phyloP scores from a whole-genome alignment of 2,113 vertebrate species.

The Sorex araneus region DNA sequence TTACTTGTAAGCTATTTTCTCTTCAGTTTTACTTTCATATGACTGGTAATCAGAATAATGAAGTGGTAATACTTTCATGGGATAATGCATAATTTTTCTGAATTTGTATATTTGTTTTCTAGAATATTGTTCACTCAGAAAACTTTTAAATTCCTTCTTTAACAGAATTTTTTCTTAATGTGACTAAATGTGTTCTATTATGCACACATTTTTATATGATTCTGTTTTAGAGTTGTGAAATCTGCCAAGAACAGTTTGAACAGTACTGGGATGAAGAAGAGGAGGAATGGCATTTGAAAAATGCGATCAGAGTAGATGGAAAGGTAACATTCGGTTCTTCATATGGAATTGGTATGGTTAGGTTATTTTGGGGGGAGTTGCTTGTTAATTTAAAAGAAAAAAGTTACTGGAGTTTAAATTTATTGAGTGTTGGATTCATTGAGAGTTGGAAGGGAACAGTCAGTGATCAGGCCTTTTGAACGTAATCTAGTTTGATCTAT shows the following conservation, averaged over 20 bases:
- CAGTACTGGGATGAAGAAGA: slow-evolving; percentile 99
- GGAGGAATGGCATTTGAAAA: slow-evolving; percentile 99
- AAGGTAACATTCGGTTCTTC: slow-evolving; percentile 90
- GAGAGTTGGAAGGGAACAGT: no score
- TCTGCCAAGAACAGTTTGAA: slow-evolving; percentile 98
- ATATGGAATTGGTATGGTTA: background rate
- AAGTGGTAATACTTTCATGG: slow-evolving; percentile 47
- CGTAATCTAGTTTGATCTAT: no score
- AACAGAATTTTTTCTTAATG: slow-evolving; percentile 38
- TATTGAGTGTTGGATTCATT: slow-evolving; percentile 24
- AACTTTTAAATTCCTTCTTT: slow-evolving; percentile 16
- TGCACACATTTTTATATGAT: slow-evolving; percentile 66
- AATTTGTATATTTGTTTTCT: slow-evolving; percentile 38
- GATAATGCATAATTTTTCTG: slow-evolving; percentile 62
- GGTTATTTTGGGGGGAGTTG: background rate
- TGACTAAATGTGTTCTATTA: slow-evolving; percentile 32
- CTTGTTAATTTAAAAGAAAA: slow-evolving; percentile 20
- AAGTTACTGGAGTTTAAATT: background rate
- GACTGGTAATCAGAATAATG: background rate
- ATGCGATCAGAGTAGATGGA: slow-evolving; percentile 96
- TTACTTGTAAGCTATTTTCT: background rate
- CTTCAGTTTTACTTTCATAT: background rate
- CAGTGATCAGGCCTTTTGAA: background rate
- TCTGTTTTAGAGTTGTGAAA: slow-evolving; percentile 94
- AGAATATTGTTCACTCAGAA: background rate